A percentile compares a stretch with the other conserved stretches of the same genome.
These are phyloP conservation scores for Aethes cnicana DNA, from an alignment of 2,888 invertebrate genomes.

Conservation along the genomic window DNA sequence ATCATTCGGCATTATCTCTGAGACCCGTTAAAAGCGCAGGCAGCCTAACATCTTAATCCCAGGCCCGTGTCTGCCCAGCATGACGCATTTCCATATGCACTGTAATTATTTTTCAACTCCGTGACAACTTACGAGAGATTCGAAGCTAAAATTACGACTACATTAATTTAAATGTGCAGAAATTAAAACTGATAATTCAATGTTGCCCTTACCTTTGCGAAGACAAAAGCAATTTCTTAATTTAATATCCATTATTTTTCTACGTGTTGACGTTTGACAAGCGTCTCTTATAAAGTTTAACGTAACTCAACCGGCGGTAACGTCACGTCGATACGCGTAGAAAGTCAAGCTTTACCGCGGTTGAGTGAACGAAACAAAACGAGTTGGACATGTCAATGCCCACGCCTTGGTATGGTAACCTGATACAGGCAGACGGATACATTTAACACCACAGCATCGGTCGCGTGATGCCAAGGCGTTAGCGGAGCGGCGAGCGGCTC, in stretches of 20 bases:
- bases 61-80: constrained; percentile 74
- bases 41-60: constrained; percentile 73
- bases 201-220: constrained; percentile 13
- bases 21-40: constrained; percentile 59
- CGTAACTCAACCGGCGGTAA: constrained; percentile 60
- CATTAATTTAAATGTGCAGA: constrained; percentile 47
- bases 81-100: constrained; percentile 63
- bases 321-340: constrained; percentile 75
- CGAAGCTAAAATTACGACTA: constrained; percentile 48
- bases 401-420: constrained; percentile 80
- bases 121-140: constrained; percentile 65
- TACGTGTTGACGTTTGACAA: constrained; percentile 62
- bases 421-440: constrained; percentile 77
- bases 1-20: constrained; percentile 70
- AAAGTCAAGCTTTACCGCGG: constrained; percentile 76
- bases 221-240: not conserved
- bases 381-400: constrained; percentile 80
- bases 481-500: constrained; percentile 57
- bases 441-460: constrained; percentile 67
- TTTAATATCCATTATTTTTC: constrained; percentile 33
- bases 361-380: constrained; percentile 78
- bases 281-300: constrained; percentile 62
- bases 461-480: constrained; percentile 49
- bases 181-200: constrained; percentile 30
- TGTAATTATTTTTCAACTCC: constrained; percentile 72